Percentiles rank a stretch among this genome's conserved stretches.
Evolutionary conservation across 2,888 invertebrate genomes (phyloP).

Genomic region (Anaspis maculata): DNA sequence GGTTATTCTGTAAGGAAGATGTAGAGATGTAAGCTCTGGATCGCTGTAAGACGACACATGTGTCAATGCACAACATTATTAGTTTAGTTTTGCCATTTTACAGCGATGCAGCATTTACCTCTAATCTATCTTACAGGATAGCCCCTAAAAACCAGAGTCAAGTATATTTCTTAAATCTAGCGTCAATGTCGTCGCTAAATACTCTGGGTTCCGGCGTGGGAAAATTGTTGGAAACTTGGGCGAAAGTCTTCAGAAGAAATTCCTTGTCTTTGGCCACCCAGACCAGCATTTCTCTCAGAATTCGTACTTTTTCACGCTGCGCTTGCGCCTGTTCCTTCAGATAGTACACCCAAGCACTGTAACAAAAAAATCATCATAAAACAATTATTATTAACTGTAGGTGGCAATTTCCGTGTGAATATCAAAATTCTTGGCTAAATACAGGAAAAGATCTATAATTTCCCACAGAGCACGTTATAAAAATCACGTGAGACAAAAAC

Average conservation of each 20-base stretch:
- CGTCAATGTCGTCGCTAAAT: slow-evolving; percentile 1
- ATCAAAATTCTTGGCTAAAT: too few species aligned
- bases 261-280: slow-evolving; percentile 63
- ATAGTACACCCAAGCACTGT: slow-evolving; percentile 56
- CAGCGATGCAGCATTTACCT: too few species aligned
- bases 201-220: slow-evolving; percentile 1
- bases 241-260: slow-evolving; percentile 46
- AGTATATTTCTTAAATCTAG: slow-evolving; percentile 5
- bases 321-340: slow-evolving; percentile 53
- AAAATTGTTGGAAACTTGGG: slow-evolving; percentile 1
- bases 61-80: too few species aligned
- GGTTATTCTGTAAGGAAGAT: too few species aligned
- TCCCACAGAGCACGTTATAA: too few species aligned
- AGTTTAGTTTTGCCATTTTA: too few species aligned
- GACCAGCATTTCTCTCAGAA: slow-evolving; percentile 56
- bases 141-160: slow-evolving; percentile 1
- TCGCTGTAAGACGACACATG: too few species aligned
- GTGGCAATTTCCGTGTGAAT: too few species aligned
- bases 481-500: too few species aligned
- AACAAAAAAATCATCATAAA: slow-evolving; percentile 11
- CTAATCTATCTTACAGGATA: slow-evolving; percentile 1
- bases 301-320: slow-evolving; percentile 51
- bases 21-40: too few species aligned
- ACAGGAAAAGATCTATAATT: too few species aligned
- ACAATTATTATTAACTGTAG: neutral